Base-by-base conservation (phyloP, 2,797 vertebrate genomes). In the Hippopotamyrus pictus region DNA sequence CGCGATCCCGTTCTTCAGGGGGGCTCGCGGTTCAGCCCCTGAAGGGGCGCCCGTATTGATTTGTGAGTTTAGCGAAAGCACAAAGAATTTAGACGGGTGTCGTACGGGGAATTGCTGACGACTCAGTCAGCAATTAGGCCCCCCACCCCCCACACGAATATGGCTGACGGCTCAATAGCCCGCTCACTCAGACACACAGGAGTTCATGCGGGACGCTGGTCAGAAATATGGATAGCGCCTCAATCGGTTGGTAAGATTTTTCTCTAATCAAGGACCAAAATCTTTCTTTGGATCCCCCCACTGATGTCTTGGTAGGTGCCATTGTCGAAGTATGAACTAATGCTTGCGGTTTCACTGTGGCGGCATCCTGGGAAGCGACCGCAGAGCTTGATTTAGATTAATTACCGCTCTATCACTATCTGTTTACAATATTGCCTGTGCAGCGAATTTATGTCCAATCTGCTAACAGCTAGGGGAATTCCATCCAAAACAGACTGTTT, bases 351-450 rank as follows among this genome's bases (percentile, higher is more conserved):
- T 73, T 73, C 65, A 73, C 65, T 37, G 65, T 5, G 29, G 5
- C 65, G 5, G 65, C 65, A 73, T 73, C 65, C 65, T 14, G 65
- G 11, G 65, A 17, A 73, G 29, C 3, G 65, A 33, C 11, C 5
- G 65, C 65, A 5, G 65, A 33, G 25, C 65, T 73, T 14, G 65
- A 37, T 73, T 37, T 73, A 73, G 65, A 73, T 79, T 79, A 41
- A 44, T 44, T 44, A 44, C 37, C 19, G 6, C 73, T 79, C 73
- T 79, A 79, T 79, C 73, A 44, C 73, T 79, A 41, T 79, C 73
- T 79, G 73, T 79, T 79, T 79, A 79, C 73, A 79, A 44, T 79
- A 79, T 79, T 79, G 73, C 73, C 73, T 8, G 73, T 41, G 17
- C 37, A 44, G 73, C 73, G 7, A 79, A 44, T 79, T 79, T 79